Base-by-base conservation (phyloP, 2,797 vertebrate genomes). In the Hybognathus amarus region DNA sequence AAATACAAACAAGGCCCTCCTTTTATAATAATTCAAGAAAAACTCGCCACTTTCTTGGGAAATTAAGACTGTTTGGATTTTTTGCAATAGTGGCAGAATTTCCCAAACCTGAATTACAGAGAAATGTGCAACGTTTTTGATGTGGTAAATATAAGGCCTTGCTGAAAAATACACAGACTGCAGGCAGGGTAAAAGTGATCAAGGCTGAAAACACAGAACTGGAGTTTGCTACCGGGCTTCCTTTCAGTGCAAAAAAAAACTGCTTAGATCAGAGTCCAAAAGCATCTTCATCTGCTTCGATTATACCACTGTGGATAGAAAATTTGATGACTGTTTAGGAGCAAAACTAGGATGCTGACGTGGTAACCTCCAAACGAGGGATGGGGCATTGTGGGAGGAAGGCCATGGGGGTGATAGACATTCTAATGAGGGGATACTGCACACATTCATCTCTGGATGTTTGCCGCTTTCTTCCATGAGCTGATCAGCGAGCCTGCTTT, bases 91-190 rank as follows among this genome's bases (percentile, higher is more conserved):
- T 91, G 90, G 93, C 92, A 94, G 90, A 94, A 94, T 95, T 89
- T 90, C 27, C 73, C 85, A 91, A 94, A 94, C 92, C 45, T 92
- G 91, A 95, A 94, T 95, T 96, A 96, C 88, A 90, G 92, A 94
- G 92, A 81, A 94, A 94, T 95, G 95, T 95, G 93, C 93, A 69
- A 64, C 22, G 52, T 92, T 91, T 95, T 94, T 96, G 91, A 94
- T 94, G 91, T 85, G 92, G 93, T 94, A 94, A 91, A 91, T 90
- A 90, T 92, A 90, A 94, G 91, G 75, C 86, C 91, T 86, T 77
- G 84, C 89, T 94, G 87, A 89, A 92, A 92, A 89, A 75, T 83
- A 89, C 87, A 91, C 79, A 92, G 87, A 92, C 89, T 92, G 85
- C 89, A 92, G 91, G 85, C 89, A 92, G 91, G 85, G 87, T 85